These are phyloP conservation scores for Cololabis saira DNA, from an alignment of 2,113 vertebrate species.

Conservation along the genomic window DNA sequence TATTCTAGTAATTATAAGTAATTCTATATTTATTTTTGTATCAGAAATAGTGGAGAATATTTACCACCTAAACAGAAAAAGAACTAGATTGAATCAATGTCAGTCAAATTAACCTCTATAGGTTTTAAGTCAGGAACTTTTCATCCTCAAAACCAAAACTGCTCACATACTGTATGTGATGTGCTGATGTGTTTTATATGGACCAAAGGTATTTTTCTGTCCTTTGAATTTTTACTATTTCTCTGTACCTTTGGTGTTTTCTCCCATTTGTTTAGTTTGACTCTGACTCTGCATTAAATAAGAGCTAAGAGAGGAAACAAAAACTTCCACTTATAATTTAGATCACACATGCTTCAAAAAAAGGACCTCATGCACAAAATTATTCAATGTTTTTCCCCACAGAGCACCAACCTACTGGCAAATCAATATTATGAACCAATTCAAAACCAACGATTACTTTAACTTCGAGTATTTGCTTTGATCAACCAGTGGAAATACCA, in stretches of 20 bases:
- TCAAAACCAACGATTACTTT: constrained; percentile 66
- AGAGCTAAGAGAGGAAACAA: constrained; percentile 20
- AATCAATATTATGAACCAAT: constrained; percentile 61
- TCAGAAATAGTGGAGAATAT: not conserved
- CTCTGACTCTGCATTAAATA: constrained; percentile 62
- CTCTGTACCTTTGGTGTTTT: not conserved
- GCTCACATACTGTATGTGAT: not conserved
- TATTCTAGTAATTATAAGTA: not conserved
- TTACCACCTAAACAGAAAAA: not conserved
- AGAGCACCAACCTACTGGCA: constrained; percentile 43
- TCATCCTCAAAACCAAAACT: not conserved
- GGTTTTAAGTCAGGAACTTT: not conserved
- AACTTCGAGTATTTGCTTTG: constrained; percentile 61
- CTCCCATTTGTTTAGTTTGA: not conserved
- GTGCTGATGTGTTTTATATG: not conserved
- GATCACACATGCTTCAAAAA: constrained; percentile 23
- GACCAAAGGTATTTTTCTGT: constrained; percentile 2
- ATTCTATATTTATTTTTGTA: not conserved
- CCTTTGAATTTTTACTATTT: constrained; percentile 5
- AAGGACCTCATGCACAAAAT: constrained; percentile 18
- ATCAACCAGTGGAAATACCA: constrained; percentile 61
- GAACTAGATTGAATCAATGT: not conserved
- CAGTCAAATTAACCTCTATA: constrained; percentile 5
- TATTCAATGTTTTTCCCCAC: constrained; percentile 13
- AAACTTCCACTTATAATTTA: not conserved